Base-by-base conservation (phyloP, 2,797 vertebrate genomes). In the Labroides dimidiatus region DNA sequence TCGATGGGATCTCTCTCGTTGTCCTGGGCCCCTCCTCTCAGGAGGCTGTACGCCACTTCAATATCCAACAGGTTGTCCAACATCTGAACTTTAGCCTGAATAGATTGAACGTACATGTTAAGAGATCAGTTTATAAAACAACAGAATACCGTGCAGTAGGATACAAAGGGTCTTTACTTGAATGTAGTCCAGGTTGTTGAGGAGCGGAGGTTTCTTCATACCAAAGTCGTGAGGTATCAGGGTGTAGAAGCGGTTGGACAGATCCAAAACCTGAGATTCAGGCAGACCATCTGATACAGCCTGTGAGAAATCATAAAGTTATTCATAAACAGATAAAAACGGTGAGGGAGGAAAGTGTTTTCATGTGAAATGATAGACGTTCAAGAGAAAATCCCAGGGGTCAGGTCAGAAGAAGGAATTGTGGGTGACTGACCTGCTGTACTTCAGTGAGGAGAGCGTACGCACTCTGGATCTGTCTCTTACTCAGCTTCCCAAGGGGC, bases 201-300 rank as follows among this genome's bases (percentile, higher is more conserved):
- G 93, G 24, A 99, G 94, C 0, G 97, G 97, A 4, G 97, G 98
- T 57, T 99, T 99, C 93, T 98, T 99, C 98, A 99, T 99, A 41
- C 98, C 98, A 2, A 99, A 99, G 92, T 99, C 97, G 4, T 99
- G 98, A 59, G 98, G 98, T 55, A 99, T 99, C 43, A 99, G 91
- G 0, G 98, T 99, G 84, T 99, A 99, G 90, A 99, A 99, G 53
- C 96, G 96, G 80, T 99, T 99, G 64, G 98, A 99, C 30, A 99
- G 95, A 76, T 99, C 98, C 89, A 99, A 87, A 51, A 99, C 94
- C 77, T 96, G 95, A 0, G 98, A 88, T 67, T 98, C 96, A 0
- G 94, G 89, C 52, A 93, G 84, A 48, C 64, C 77, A 30, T 95
- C 95, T 21, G 97, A 95, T 66, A 99, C 94, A 6, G 96, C 96